phyloP scores from a whole-genome alignment of 2,888 invertebrate genomes.

The Tachystola acroxantha region DNA sequence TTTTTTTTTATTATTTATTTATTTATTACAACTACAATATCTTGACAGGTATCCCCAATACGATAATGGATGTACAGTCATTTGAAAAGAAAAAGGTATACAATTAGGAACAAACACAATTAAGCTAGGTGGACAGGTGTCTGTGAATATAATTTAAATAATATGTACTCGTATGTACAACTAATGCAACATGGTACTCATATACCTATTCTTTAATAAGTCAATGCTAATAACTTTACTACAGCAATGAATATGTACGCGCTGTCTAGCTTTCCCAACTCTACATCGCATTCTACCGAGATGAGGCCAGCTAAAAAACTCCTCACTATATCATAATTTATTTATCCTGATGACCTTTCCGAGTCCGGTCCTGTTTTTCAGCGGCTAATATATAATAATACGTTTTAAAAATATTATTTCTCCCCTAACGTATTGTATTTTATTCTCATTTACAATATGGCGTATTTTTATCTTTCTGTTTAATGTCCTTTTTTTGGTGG shows the following conservation, averaged over 20 bases:
- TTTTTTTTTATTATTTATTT: too few species aligned
- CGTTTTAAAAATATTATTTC: slow-evolving; percentile 47
- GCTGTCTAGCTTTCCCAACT: slow-evolving; percentile 25
- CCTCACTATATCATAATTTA: slow-evolving; percentile 75
- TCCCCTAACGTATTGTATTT: slow-evolving; percentile 27
- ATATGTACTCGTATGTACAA: too few species aligned
- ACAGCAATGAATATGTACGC: too few species aligned
- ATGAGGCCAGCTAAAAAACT: slow-evolving; percentile 47
- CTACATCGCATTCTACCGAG: slow-evolving; percentile 39
- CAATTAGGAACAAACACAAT: too few species aligned
- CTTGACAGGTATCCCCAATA: too few species aligned
- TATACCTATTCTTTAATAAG: too few species aligned
- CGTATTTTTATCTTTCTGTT: slow-evolving; percentile 65
- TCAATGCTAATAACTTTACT: background rate
- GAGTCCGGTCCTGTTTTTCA: slow-evolving; percentile 55
- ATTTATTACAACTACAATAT: too few species aligned
- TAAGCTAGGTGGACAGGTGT: too few species aligned
- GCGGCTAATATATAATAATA: slow-evolving; percentile 51
- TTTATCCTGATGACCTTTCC: slow-evolving; percentile 69
- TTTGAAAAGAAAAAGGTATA: too few species aligned
- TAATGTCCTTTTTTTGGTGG: slow-evolving; percentile 64
- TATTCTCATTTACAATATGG: slow-evolving; percentile 69
- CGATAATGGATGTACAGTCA: too few species aligned
- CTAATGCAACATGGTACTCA: too few species aligned
- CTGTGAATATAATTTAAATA: too few species aligned